Evolutionary conservation across 37 sponge, comb jelly and placozoan species (phyloP).

Genomic region (Lycopodina hypogea): DNA sequence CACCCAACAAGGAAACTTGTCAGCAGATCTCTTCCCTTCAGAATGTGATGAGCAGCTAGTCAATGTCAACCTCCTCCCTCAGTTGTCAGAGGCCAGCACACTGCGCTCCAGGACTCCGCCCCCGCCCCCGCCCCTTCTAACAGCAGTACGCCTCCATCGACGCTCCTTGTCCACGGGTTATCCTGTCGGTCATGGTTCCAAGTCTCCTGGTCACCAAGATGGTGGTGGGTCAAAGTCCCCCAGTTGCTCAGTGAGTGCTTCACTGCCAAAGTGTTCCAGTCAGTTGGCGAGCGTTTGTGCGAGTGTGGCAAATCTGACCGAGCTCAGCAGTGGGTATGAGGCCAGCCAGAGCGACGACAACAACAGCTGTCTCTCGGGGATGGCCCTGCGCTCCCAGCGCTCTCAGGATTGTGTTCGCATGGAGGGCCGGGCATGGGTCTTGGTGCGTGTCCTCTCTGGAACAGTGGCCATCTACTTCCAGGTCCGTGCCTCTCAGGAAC

Average conservation of each 20-base stretch:
- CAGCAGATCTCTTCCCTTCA: background rate
- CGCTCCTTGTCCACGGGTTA: conserved; percentile 24
- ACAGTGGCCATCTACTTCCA: conserved; percentile 54
- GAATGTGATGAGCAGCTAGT: background rate
- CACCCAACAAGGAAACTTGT: background rate
- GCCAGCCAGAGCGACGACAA: conserved; percentile 7
- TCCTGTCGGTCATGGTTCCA: conserved; percentile 1
- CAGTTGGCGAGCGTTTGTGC: background rate
- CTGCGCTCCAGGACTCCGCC: conserved; percentile 30
- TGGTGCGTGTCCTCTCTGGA: conserved; percentile 37
- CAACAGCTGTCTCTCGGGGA: conserved; percentile 3
- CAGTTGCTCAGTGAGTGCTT: too few species aligned
- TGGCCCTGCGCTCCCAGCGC: background rate
- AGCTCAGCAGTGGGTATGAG: conserved; percentile 24
- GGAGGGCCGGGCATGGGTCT: conserved; percentile 24
- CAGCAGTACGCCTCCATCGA: conserved; percentile 13
- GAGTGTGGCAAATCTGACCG: background rate
- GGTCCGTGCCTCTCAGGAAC: conserved; percentile 11
- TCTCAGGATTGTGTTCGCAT: background rate
- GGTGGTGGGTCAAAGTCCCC: too few species aligned
- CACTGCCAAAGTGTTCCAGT: background rate
- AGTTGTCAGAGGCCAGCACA: background rate
- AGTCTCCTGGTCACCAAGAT: too few species aligned
- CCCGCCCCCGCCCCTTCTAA: background rate
- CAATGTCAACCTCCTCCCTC: background rate